Base-by-base conservation (phyloP, 2,888 invertebrate species). In the Ashinkailepas kermadecensis region DNA sequence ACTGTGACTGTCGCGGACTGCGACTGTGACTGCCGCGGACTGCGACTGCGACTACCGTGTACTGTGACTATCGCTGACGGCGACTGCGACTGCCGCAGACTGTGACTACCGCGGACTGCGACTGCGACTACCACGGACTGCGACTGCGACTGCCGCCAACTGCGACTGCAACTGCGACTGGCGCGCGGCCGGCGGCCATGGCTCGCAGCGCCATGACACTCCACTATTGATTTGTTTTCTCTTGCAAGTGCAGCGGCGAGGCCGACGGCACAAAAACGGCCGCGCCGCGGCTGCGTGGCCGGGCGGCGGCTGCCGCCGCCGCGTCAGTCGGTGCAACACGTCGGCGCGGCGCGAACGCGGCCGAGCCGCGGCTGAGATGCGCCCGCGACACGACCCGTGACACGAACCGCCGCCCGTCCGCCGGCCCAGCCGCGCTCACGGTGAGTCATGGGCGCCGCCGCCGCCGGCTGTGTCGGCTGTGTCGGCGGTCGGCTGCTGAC, bases 211-310 rank as follows among this genome's bases (percentile, higher is more conserved):
- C 74, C 74, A 74, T 74, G 74, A 74, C 74, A 74, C 74, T 74
- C 21, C 74, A 54, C 74, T 78, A 78, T 78, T 78, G 78, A 78
- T 78, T 78, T 58, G 78, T 78, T 78, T 78, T 78, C 78, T 23
- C 57, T 78, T 78, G 78, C 78, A 78, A 78, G 78, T 78, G 78
- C 78, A 78, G 78, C 56, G 78, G 23, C 78, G 78, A 78, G 78
- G 78, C 78, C 78, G 23, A 12, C 23, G 78, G 57, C 78, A 18
- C 78, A 78, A 78, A 78, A 78, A 78, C 57, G 15, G 58, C 78
- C 10, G 65, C 23, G 65, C 3, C 15, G 74, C 74, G 74, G 39
- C 74, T 39, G 74, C 74, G 74, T 18, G 74, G 23, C 18, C 18
- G 54, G 54, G 23, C 23, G 70, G 39, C 70, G 70, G 70, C 70